Conservation (phyloP, 2,113 vertebrate genomes). For the Erythrolamprus reginae region DNA sequence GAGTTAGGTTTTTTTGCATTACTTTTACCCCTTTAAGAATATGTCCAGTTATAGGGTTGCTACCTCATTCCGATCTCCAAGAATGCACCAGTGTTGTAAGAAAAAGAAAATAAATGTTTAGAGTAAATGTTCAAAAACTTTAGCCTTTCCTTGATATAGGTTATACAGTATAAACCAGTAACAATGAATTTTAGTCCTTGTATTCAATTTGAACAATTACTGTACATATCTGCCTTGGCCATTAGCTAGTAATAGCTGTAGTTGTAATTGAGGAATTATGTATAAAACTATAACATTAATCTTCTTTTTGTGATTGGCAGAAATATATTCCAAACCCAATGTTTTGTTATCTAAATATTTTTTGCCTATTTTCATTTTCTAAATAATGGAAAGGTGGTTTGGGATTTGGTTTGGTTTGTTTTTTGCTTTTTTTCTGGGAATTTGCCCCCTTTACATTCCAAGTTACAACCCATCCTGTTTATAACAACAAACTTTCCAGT, state of each 20-base stretch:
- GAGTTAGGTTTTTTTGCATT: neutral
- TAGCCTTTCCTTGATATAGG: neutral
- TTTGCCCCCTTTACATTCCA: neutral
- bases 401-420: too few species aligned
- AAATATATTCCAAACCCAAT: neutral
- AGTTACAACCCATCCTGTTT: neutral
- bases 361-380: neutral
- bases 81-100: neutral
- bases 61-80: neutral
- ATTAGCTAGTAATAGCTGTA: neutral
- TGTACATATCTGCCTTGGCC: neutral
- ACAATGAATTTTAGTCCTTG: neutral
- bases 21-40: neutral
- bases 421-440: too few species aligned
- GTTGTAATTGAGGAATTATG: neutral
- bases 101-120: neutral
- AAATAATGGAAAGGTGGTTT: neutral
- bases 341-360: neutral
- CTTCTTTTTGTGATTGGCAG: neutral
- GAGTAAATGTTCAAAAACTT: neutral
- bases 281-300: neutral
- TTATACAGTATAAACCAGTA: neutral
- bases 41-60: neutral
- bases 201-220: neutral
- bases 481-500: neutral